Evolutionary conservation across 2,888 invertebrate species (phyloP).

Genomic region (Papilio elwesi): DNA sequence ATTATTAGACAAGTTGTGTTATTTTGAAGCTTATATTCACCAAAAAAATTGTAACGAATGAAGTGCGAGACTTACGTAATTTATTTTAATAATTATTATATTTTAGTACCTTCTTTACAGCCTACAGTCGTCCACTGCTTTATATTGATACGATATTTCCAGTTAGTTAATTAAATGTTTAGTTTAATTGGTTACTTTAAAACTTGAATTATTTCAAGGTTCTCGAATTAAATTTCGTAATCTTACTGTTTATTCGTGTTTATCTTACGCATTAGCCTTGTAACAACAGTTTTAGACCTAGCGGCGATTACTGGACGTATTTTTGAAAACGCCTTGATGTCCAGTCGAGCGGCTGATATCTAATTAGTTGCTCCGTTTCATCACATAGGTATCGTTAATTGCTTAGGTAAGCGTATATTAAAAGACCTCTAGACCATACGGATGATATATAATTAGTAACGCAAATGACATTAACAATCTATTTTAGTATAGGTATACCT

Average conservation of each 20-base stretch:
- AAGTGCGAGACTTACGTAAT: too few relatives aligned
- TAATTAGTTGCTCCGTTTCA: conserved; percentile 74
- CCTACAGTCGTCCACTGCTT: too few relatives aligned
- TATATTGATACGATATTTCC: too few relatives aligned
- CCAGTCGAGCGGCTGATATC: conserved; percentile 65
- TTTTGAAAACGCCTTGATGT: conserved; percentile 60
- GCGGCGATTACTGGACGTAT: conserved; percentile 36
- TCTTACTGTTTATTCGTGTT: not conserved
- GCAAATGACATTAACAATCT: conserved; percentile 16
- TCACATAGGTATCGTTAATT: conserved; percentile 54
- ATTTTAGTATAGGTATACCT: not conserved
- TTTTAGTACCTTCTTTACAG: too few relatives aligned
- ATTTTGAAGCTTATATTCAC: too few relatives aligned
- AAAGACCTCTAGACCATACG: conserved; percentile 44
- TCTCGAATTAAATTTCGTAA: not conserved
- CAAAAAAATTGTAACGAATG: too few relatives aligned
- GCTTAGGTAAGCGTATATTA: conserved; percentile 64
- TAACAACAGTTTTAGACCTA: conserved; percentile 41
- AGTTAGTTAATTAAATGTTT: too few relatives aligned
- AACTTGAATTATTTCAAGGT: not conserved
- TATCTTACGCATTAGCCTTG: conserved; percentile 15
- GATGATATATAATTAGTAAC: conserved; percentile 20
- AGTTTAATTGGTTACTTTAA: too few relatives aligned
- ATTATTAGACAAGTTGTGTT: too few relatives aligned
- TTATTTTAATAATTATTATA: too few relatives aligned